Conservation (phyloP, 2,797 vertebrate genomes). For the Lagorchestes hirsutus region DNA sequence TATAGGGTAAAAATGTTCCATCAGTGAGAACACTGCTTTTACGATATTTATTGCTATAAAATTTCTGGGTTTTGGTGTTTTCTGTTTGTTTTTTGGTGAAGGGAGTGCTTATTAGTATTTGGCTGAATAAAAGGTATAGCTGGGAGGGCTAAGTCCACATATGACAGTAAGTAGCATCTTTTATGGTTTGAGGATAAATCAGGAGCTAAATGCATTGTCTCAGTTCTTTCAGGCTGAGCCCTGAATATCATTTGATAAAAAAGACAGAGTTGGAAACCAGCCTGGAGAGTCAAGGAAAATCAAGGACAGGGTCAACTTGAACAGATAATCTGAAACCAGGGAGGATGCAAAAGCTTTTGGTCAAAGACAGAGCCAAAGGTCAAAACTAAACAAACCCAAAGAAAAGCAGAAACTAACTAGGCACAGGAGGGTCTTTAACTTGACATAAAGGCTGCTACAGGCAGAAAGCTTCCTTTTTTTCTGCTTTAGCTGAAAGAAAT, state of each 20-base stretch:
- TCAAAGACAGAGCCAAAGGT: neutral
- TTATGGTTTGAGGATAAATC: constrained; percentile 50
- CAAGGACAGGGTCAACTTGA: neutral
- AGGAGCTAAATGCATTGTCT: constrained; percentile 2
- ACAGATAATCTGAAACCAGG: neutral
- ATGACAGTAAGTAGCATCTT: constrained; percentile 19
- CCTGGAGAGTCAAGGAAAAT: constrained; percentile 7
- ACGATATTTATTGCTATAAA: neutral
- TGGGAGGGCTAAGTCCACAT: constrained; percentile 18
- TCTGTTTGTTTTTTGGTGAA: neutral
- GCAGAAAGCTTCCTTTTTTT: constrained; percentile 11
- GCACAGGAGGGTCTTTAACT: constrained; percentile 16
- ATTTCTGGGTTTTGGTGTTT: neutral
- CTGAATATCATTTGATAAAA: neutral
- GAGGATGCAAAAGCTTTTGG: neutral
- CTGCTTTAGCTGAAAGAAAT: neutral
- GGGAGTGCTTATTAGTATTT: constrained; percentile 46
- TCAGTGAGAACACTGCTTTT: neutral
- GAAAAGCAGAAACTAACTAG: constrained; percentile 24
- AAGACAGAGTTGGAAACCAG: neutral
- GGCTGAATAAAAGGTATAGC: constrained; percentile 65
- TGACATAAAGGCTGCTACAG: constrained; percentile 32
- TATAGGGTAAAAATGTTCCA: neutral
- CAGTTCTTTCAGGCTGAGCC: neutral
- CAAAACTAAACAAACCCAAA: neutral